These are phyloP conservation scores for Acomys russatus DNA, from an alignment of 2,797 vertebrate species.

Conservation along the genomic window DNA sequence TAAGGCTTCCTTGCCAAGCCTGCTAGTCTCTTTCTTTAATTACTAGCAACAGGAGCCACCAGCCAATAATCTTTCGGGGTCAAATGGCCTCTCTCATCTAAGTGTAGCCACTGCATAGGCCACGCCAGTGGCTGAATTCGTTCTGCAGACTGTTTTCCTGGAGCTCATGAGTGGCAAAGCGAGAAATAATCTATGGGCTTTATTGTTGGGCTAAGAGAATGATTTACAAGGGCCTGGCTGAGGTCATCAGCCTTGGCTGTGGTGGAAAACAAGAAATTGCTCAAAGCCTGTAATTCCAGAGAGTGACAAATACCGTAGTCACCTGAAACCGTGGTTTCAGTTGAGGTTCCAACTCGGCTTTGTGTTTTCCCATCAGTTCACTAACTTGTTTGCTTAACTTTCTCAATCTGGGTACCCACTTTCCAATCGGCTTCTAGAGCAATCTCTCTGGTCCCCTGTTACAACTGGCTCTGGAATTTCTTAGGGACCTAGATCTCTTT, in stretches of 20 bases:
- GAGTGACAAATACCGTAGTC: conserved; percentile 38
- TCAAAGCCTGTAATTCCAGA: conserved; percentile 50
- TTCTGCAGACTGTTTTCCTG: conserved; percentile 36
- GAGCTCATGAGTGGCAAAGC: not conserved
- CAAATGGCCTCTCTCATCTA: not conserved
- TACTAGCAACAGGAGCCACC: not conserved
- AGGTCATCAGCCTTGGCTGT: conserved; percentile 22
- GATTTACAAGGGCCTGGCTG: conserved; percentile 52
- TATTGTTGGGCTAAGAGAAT: conserved; percentile 31
- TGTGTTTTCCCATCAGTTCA: conserved; percentile 60
- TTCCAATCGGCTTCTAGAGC: conserved; percentile 30
- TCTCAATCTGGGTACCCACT: not conserved
- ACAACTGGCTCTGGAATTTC: not conserved
- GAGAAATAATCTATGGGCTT: not conserved
- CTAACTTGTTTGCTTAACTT: conserved; percentile 50
- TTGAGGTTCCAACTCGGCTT: conserved; percentile 25
- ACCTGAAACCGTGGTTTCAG: conserved; percentile 72
- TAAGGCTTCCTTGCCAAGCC: not conserved
- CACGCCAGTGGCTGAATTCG: not conserved
- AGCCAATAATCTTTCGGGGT: not conserved
- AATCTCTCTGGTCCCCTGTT: not conserved
- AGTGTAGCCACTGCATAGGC: not conserved
- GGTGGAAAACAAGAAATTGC: conserved; percentile 46
- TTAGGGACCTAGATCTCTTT: conserved; percentile 1
- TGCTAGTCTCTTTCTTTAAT: not conserved